Conservation (phyloP, 2,797 vertebrate species). For the Trachops cirrhosus region DNA sequence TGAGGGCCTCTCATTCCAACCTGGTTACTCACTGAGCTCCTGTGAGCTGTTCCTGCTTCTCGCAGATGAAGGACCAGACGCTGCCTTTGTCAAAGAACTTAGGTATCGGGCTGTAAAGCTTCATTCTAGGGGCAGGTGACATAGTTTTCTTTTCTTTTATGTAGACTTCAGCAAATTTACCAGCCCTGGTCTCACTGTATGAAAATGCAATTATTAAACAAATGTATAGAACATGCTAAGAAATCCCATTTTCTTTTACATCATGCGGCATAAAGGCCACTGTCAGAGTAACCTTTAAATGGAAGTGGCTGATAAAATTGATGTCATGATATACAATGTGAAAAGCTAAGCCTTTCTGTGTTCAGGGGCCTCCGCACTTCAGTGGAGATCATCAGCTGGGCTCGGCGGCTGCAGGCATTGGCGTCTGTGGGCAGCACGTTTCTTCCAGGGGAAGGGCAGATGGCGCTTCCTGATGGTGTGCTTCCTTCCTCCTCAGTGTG, state of each 20-base stretch:
- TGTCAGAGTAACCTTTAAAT: constrained; percentile 17
- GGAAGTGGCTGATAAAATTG: constrained; percentile 13
- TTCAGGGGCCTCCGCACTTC: background rate
- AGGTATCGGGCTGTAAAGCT: background rate
- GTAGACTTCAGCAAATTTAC: background rate
- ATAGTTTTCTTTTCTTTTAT: constrained; percentile 28
- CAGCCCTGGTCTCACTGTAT: background rate
- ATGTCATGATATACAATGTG: constrained; percentile 16
- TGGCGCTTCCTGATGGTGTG: background rate
- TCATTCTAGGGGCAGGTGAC: background rate
- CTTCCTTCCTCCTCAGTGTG: constrained; percentile 65
- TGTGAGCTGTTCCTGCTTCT: background rate
- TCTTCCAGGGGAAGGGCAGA: background rate
- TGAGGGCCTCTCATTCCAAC: background rate
- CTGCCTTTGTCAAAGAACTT: background rate
- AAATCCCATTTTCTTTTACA: constrained; percentile 52
- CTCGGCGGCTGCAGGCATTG: background rate
- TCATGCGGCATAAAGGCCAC: background rate
- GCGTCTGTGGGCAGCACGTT: background rate
- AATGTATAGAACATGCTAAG: background rate
- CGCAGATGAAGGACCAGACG: background rate
- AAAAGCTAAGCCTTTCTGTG: background rate
- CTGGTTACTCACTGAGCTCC: background rate
- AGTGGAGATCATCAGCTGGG: background rate
- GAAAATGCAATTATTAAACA: constrained; percentile 51